phyloP scores from a whole-genome alignment of 2,113 vertebrate genomes.

The Burhinus oedicnemus region DNA sequence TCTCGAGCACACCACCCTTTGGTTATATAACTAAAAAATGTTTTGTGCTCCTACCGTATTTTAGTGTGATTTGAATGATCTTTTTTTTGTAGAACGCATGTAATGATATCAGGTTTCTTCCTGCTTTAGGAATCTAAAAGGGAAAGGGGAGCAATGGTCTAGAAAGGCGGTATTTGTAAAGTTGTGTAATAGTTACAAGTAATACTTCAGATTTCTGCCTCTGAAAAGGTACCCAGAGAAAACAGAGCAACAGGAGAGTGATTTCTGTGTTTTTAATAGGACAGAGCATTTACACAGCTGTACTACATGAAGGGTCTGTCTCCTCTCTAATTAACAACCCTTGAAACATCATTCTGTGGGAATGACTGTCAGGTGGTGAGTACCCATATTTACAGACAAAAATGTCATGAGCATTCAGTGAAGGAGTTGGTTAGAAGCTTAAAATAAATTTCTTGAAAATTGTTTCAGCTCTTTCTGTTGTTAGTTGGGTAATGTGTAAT shows the following conservation, averaged over 20 bases:
- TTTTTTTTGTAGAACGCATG: neutral
- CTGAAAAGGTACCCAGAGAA: neutral
- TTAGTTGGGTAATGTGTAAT: neutral
- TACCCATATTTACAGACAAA: neutral
- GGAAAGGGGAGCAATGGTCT: neutral
- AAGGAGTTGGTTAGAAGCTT: neutral
- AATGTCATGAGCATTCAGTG: fast-evolving
- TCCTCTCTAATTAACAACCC: neutral
- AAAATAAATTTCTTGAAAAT: neutral
- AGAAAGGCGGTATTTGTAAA: neutral
- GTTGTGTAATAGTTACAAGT: neutral
- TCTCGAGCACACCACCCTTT: neutral
- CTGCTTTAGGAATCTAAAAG: neutral
- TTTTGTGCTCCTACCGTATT: neutral
- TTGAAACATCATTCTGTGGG: neutral
- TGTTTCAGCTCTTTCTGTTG: neutral
- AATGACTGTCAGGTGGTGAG: neutral
- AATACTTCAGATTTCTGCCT: neutral
- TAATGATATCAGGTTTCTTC: neutral
- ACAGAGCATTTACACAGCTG: neutral
- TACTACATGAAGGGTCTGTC: neutral
- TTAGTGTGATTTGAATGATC: neutral
- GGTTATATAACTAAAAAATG: slow-evolving; percentile 28
- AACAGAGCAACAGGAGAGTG: neutral
- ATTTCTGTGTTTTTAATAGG: neutral